phyloP scores from a whole-genome alignment of 1,140 invertebrate genomes.

The Lepidurus arcticus region DNA sequence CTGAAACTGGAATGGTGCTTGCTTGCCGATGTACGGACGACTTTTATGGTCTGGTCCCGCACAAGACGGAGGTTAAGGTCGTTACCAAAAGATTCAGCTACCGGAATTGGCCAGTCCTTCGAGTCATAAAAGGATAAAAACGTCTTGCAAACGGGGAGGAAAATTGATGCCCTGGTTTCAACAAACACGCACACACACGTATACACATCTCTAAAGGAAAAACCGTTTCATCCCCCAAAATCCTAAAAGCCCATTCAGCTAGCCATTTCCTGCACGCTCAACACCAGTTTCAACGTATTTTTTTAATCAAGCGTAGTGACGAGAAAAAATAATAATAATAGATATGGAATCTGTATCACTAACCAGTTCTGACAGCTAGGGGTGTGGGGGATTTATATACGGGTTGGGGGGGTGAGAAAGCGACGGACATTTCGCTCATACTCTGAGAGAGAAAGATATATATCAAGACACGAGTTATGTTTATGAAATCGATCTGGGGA shows the following conservation, averaged over 20 bases:
- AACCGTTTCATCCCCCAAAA: not conserved
- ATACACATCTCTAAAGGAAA: not conserved
- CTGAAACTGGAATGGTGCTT: not conserved
- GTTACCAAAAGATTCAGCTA: conserved; percentile 22
- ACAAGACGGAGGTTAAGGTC: not conserved
- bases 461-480: conserved; percentile 12
- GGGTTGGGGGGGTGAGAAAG: not conserved
- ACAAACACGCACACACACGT: not conserved
- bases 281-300: not conserved
- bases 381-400: not conserved
- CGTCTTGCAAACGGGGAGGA: not conserved
- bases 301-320: not conserved
- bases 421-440: not conserved
- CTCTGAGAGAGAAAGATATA: not conserved
- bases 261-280: not conserved
- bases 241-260: not conserved
- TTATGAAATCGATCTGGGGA: conserved; percentile 18
- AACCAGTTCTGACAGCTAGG: not conserved
- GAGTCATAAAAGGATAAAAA: conserved; percentile 7
- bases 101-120: conserved; percentile 17
- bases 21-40: not conserved
- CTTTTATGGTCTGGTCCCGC: not conserved
- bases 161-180: not conserved
- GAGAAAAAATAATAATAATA: not conserved
- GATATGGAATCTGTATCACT: not conserved